phyloP scores from a whole-genome alignment of 2,797 vertebrate species.

The Lutra lutra region DNA sequence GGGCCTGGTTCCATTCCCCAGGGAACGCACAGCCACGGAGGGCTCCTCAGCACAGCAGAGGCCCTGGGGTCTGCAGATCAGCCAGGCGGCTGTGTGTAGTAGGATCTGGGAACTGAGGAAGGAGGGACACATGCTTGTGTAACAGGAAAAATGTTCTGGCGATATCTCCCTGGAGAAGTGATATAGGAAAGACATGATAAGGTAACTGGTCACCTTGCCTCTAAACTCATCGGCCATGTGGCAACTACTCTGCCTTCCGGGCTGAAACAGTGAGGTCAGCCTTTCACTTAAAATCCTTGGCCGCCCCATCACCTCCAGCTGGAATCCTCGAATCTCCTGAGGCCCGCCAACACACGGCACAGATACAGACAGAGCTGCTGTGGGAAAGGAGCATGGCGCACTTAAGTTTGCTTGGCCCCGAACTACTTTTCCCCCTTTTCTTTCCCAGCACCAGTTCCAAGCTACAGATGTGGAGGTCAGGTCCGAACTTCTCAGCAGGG shows the following conservation, averaged over 20 bases:
- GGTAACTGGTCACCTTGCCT: neutral
- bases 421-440: neutral
- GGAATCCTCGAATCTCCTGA: too few species aligned
- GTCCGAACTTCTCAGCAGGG: neutral
- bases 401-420: neutral
- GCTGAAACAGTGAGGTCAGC: neutral
- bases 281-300: neutral
- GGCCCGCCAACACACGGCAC: rapidly evolving
- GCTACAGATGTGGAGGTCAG: neutral
- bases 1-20: neutral
- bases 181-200: neutral
- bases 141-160: neutral
- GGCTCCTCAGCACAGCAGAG: neutral
- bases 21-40: neutral
- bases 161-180: neutral
- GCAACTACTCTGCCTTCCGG: neutral
- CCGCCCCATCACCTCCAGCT: rapidly evolving
- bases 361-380: rapidly evolving
- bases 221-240: neutral
- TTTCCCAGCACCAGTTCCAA: neutral
- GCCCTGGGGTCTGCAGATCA: neutral
- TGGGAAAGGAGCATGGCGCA: neutral
- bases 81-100: neutral
- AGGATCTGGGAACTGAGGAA: neutral
- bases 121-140: neutral